These are phyloP conservation scores for Enteromius argenteus DNA, from an alignment of 2,797 vertebrate species.

Conservation along the genomic window DNA sequence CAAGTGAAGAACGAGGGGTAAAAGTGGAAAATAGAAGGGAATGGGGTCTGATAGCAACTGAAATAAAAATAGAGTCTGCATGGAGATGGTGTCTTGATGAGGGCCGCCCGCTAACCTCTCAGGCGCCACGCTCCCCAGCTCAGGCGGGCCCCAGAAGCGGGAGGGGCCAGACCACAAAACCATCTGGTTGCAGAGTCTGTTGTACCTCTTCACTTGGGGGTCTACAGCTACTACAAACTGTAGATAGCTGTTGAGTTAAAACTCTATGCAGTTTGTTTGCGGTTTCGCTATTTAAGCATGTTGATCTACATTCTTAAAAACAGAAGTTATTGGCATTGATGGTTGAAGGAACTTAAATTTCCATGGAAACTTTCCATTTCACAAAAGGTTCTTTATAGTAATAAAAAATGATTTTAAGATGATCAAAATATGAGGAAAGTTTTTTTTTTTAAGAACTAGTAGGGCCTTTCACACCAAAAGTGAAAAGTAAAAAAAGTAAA, in stretches of 20 bases:
- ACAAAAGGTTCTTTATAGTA: neutral
- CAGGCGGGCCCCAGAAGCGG: constrained; percentile 74
- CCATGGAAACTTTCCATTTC: neutral
- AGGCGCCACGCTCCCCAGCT: constrained; percentile 82
- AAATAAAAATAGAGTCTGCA: constrained; percentile 83
- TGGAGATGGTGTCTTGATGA: constrained; percentile 80
- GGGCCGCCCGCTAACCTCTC: constrained; percentile 81
- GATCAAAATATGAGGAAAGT: neutral
- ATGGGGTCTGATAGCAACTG: constrained; percentile 67
- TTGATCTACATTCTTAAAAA: neutral
- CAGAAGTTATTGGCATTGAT: neutral
- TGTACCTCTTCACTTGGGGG: constrained; percentile 66
- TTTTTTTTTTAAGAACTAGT: neutral
- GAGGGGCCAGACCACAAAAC: constrained; percentile 78
- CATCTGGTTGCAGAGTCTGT: constrained; percentile 71
- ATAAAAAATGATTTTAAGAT: neutral
- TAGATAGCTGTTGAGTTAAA: neutral
- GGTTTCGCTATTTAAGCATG: neutral
- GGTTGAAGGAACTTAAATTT: neutral
- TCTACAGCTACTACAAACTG: constrained; percentile 41
- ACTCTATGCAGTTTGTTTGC: neutral
- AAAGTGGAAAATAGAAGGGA: constrained; percentile 40
- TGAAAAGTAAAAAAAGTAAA: no score
- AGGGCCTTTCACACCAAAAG: no score
- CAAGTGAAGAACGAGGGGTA: constrained; percentile 2